Evolutionary conservation across 2,797 vertebrate genomes (phyloP).

Genomic region (Galagoides demidoff): DNA sequence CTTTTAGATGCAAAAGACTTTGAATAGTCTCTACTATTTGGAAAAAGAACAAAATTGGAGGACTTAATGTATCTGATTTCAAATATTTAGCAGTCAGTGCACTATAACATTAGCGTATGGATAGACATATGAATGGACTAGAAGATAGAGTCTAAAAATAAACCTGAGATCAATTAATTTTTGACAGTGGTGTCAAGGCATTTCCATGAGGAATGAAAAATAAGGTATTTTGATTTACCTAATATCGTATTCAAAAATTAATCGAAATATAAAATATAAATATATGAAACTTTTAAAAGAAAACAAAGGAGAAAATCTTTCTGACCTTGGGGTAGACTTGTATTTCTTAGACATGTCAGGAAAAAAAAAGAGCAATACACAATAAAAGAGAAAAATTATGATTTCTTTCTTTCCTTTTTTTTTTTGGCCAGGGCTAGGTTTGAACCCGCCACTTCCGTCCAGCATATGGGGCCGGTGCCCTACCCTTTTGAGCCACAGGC

Average conservation of each 20-base stretch:
- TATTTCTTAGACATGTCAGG: background rate
- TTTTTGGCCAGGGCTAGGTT: too few species aligned
- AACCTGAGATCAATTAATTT: background rate
- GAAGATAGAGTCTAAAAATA: slow-evolving; percentile 13
- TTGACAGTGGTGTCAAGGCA: background rate
- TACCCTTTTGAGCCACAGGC: too few species aligned
- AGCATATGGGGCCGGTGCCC: too few species aligned
- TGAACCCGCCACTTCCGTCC: too few species aligned
- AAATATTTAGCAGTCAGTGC: background rate
- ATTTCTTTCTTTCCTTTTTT: too few species aligned
- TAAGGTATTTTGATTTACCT: background rate
- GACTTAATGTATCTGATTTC: background rate
- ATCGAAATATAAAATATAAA: slow-evolving; percentile 12
- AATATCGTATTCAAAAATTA: background rate
- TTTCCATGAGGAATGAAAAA: background rate
- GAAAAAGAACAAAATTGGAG: background rate
- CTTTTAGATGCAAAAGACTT: background rate
- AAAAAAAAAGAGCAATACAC: background rate
- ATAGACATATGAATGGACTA: background rate
- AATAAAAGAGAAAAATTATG: background rate
- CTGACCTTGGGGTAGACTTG: background rate
- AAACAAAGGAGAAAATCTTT: background rate
- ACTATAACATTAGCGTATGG: background rate
- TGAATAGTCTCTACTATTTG: background rate
- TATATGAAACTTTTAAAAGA: background rate